Evolutionary conservation across 2,888 invertebrate species (phyloP), one percentile per base, ranked within the genome.

Genomic region (Parnassius smintheus): DNA sequence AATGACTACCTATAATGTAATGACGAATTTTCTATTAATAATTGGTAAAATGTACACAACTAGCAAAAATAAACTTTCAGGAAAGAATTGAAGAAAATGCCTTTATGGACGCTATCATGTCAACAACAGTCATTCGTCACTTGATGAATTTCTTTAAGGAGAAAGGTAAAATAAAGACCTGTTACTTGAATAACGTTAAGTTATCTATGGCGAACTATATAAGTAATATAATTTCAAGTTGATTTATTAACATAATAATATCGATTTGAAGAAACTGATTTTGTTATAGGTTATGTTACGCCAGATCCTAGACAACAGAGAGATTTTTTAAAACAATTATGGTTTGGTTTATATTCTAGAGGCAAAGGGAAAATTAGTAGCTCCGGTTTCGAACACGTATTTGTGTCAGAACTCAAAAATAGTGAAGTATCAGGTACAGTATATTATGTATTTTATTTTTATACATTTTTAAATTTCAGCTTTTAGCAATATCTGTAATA

Each of bases 341-440:
- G 96, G 96, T 96, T 96, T 77, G 95, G 94, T 45, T 93, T 96
- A 71, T 98, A 97, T 80, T 95, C 97, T 0, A 93, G 98, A 66
- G 95, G 96, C 44, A 93, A 93, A 74, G 95, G 96, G 42, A 94
- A 94, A 77, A 93, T 96, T 25, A 96, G 98, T 65, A 98, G 98
- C 72, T 96, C 96, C 49, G 98, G 97, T 1, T 98, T 98, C 78
- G 98, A 98, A 83, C 98, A 98, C 77, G 94, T 98, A 25, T 98
- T 98, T 82, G 93, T 98, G 2, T 96, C 97, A 0, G 98, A 98
- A 92, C 90, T 96, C 0, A 97, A 96, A 81, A 94, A 95, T 71
- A 94, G 94, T 52, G 94, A 95, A 73, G 94, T 98, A 35, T 95
- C 93, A 58, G 92, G 92, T 91, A 76, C 64, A 62, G 35, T 18